A percentile compares a stretch with the other conserved stretches of the same genome.
phyloP scores from a whole-genome alignment of 2,113 vertebrate species.

The Solea solea region DNA sequence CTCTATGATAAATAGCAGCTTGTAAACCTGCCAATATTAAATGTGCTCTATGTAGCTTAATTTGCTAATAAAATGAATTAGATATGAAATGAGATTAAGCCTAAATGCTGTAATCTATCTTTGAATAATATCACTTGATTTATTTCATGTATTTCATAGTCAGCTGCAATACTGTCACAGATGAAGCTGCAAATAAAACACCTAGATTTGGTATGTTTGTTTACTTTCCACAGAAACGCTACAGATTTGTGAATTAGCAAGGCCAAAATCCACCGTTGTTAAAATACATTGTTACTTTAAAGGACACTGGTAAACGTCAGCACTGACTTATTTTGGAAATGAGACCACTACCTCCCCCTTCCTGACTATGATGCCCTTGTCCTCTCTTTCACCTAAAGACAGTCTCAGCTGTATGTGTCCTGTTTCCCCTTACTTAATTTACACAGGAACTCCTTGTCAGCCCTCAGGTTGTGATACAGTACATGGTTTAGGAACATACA shows the following conservation, averaged over 20 bases:
- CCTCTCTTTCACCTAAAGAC: constrained; percentile 16
- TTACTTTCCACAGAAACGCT: neutral
- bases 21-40: constrained; percentile 14
- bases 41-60: neutral
- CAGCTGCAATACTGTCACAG: neutral
- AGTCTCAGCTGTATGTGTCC: constrained; percentile 8
- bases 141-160: neutral
- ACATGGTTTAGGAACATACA: too few species aligned
- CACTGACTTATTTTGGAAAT: too few species aligned
- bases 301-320: too few species aligned
- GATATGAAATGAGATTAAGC: too few species aligned
- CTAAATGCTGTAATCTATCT: neutral
- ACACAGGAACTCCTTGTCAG: constrained; percentile 33
- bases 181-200: constrained; percentile 8
- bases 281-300: too few species aligned
- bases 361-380: constrained; percentile 2
- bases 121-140: neutral
- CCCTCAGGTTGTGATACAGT: constrained; percentile 37
- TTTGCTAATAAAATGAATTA: constrained; percentile 11
- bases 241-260: too few species aligned
- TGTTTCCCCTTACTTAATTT: constrained; percentile 37
- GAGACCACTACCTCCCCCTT: neutral
- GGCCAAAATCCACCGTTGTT: too few species aligned
- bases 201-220: neutral
- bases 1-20: neutral